These are phyloP conservation scores for Euborellia annulipes DNA, from an alignment of 1,140 invertebrate species.

Conservation along the genomic window DNA sequence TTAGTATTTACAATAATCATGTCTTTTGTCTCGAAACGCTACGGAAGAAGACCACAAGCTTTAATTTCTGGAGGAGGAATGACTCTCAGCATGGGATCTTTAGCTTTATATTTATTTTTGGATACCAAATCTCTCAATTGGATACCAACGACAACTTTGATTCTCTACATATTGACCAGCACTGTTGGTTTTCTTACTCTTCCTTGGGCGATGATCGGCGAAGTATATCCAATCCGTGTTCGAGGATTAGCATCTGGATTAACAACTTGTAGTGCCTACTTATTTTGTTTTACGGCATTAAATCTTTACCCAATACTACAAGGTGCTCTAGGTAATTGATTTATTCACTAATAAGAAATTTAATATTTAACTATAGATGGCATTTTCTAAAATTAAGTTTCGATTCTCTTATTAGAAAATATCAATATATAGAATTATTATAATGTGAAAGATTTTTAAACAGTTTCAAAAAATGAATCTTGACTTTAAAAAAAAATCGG, in stretches of 20 bases:
- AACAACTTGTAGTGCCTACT: constrained; percentile 45
- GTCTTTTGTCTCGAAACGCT: constrained; percentile 34
- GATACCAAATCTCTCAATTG: constrained; percentile 18
- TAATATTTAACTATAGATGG: too few relatives aligned
- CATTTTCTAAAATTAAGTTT: too few relatives aligned
- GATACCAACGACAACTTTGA: constrained; percentile 32
- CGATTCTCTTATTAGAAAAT: too few relatives aligned
- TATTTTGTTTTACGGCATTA: constrained; percentile 54
- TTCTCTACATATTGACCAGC: constrained; percentile 41
- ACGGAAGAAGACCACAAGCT: constrained; percentile 36
- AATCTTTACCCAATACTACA: constrained; percentile 56
- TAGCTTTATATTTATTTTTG: constrained; percentile 31
- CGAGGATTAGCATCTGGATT: constrained; percentile 48
- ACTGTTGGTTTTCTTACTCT: constrained; percentile 45
- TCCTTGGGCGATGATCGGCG: constrained; percentile 60
- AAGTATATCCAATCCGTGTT: constrained; percentile 49
- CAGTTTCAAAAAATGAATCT: too few relatives aligned
- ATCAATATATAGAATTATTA: neutral
- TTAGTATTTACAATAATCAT: constrained; percentile 35
- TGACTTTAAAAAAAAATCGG: too few relatives aligned
- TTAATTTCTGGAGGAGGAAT: constrained; percentile 43
- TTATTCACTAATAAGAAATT: neutral
- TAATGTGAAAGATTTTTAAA: too few relatives aligned
- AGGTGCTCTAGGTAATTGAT: too few relatives aligned
- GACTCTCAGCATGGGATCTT: constrained; percentile 35